Conservation (phyloP, 1,140 invertebrate genomes). For the Dreissena rostriformis region DNA sequence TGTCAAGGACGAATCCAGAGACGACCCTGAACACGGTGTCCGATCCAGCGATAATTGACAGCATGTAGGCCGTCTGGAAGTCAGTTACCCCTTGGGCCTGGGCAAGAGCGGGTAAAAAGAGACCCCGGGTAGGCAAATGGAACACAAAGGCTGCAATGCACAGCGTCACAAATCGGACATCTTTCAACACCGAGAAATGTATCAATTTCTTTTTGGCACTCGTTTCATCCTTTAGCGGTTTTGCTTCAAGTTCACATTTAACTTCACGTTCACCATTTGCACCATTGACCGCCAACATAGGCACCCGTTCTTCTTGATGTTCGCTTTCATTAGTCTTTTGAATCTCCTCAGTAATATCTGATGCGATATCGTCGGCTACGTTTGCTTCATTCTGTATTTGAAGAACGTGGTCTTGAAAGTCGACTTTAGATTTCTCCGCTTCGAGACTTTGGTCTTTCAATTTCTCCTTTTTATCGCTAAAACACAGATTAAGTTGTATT, state of each 20-base stretch:
- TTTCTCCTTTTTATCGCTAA: no score
- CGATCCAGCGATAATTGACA: conserved; percentile 63
- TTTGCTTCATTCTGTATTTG: no score
- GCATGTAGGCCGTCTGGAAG: conserved; percentile 56
- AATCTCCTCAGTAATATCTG: background rate
- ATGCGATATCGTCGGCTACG: conserved; percentile 10
- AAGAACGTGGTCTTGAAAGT: no score
- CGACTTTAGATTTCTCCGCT: no score
- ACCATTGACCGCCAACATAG: background rate
- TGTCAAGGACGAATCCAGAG: conserved; percentile 62
- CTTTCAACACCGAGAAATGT: conserved; percentile 35
- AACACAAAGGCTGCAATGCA: conserved; percentile 26
- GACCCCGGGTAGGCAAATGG: conserved; percentile 16
- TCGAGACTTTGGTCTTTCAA: no score
- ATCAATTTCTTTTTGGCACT: conserved; percentile 24
- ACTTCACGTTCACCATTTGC: background rate
- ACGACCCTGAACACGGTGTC: conserved; percentile 61
- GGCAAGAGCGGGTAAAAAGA: conserved; percentile 39
- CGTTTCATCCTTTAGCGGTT: background rate
- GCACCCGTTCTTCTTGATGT: background rate
- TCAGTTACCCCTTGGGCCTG: conserved; percentile 37
- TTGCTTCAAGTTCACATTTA: background rate
- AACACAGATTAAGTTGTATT: no score
- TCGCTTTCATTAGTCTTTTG: background rate
- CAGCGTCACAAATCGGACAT: conserved; percentile 30